These are phyloP conservation scores for Heliothis peltigera DNA, from an alignment of 2,888 invertebrate genomes.

Conservation along the genomic window DNA sequence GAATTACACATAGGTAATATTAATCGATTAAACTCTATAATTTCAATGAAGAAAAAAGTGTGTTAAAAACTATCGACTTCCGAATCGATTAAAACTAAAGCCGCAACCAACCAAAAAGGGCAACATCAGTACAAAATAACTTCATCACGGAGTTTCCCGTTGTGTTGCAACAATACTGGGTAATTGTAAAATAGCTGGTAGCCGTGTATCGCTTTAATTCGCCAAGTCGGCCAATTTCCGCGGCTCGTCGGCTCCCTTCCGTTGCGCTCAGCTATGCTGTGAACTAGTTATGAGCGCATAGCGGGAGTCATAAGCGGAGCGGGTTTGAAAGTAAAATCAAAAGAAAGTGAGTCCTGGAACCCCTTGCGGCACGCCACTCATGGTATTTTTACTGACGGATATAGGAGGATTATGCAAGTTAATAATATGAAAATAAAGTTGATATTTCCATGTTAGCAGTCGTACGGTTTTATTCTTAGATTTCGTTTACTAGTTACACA, in stretches of 20 bases:
- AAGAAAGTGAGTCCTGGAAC: no score
- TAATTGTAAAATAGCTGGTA: slow-evolving; percentile 70
- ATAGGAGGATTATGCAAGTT: no score
- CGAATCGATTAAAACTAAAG: not conserved
- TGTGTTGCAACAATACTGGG: slow-evolving; percentile 36
- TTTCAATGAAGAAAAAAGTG: not conserved
- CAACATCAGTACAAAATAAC: slow-evolving; percentile 37
- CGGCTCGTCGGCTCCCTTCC: slow-evolving; percentile 74
- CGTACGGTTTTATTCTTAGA: no score
- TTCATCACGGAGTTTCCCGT: slow-evolving; percentile 35
- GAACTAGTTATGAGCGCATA: slow-evolving; percentile 35
- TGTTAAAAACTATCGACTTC: not conserved
- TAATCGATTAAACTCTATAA: not conserved
- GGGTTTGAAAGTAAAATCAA: not conserved
- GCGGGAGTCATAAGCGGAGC: not conserved
- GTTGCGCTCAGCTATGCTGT: slow-evolving; percentile 53
- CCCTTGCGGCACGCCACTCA: no score
- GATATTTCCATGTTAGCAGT: no score
- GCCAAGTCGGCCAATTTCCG: slow-evolving; percentile 82
- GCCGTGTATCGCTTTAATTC: slow-evolving; percentile 76
- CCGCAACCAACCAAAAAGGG: not conserved
- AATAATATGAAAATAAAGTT: no score
- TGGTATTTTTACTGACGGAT: no score
- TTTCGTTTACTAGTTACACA: no score
- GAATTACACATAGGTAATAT: no score